Base-by-base conservation (phyloP, 2,888 invertebrate species). In the Isoperla grammatica region DNA sequence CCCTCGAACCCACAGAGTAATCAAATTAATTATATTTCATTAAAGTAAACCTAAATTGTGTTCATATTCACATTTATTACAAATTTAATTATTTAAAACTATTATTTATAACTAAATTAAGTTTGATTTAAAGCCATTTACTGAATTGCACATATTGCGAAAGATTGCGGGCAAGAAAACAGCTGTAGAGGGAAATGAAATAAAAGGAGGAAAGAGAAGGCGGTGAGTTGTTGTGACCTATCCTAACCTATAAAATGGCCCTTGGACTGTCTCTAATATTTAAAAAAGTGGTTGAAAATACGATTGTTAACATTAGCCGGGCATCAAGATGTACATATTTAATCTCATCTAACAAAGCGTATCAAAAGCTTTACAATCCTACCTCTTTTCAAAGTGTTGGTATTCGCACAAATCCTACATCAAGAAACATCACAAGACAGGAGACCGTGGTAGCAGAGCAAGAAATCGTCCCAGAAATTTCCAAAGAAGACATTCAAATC, bases 371-470 rank as follows among this genome's bases (percentile, higher is more conserved):
- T n/a, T n/a, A n/a, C n/a, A n/a, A n/a, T n/a, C n/a, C n/a, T 11
- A 37, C 8, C 37, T 37, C 37, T 37, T 37, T n/a, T 9, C 42
- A 42, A 42, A 42, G 35, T 9, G 22, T 37, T 6, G 3, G 12
- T 8, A 29, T 50, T 35, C 50, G 50, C 5, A 50, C 50, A 2
- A 35, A 50, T 13, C 35, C 29, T 15, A 8, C 50, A 2, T 50
- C 50, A 4, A 35, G 35, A 19, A 13, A 29, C 8, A 8, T 50
- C 11, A 13, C 35, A 11, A n/a, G 8, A 13, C 23, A 29, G 19
- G 37, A 13, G n/a, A n/a, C n/a, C n/a, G n/a, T n/a, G n/a, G n/a
- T n/a, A 50, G 35, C 50, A 35, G 50, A 11, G 6, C 50, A 50
- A 50, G 50, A 50, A 50, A 19, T 35, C 17, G 29, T 50, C 15